A percentile compares a stretch with the other conserved stretches of the same genome.
Evolutionary conservation across 2,113 vertebrate species (phyloP).

Genomic region (Odontophorus gujanensis): DNA sequence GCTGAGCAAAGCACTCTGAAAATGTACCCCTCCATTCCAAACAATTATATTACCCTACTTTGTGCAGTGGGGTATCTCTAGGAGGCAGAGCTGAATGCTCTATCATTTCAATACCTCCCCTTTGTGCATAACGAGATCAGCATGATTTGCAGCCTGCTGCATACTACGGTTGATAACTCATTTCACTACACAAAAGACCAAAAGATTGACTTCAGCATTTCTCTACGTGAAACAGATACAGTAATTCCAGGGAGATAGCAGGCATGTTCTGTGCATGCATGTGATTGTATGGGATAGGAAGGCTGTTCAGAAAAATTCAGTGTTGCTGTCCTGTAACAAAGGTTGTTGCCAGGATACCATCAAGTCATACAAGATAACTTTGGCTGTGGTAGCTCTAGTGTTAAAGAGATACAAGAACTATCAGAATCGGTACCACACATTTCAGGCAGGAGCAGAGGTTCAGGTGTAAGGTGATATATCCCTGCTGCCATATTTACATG

Average conservation of each 20-base stretch:
- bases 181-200: slow-evolving; percentile 48
- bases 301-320: slow-evolving; percentile 4
- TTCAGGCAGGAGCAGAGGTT: not conserved
- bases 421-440: not conserved
- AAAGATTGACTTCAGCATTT: slow-evolving; percentile 40
- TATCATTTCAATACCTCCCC: slow-evolving; percentile 57
- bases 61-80: slow-evolving; percentile 54
- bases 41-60: slow-evolving; percentile 47
- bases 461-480: not conserved
- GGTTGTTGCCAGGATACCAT: slow-evolving; percentile 53
- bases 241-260: not conserved
- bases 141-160: slow-evolving; percentile 55
- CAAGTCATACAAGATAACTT: not conserved
- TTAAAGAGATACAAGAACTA: not conserved
- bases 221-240: slow-evolving; percentile 21
- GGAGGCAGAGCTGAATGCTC: slow-evolving; percentile 51
- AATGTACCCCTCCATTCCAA: slow-evolving; percentile 32
- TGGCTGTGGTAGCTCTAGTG: not conserved
- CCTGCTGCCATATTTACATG: not conserved
- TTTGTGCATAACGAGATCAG: slow-evolving; percentile 45
- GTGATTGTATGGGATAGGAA: not conserved
- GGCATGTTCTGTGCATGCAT: not conserved
- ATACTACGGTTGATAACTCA: not conserved
- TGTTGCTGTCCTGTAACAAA: not conserved
- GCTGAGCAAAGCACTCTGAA: slow-evolving; percentile 57